A percentile compares a stretch with the other conserved stretches of the same genome.
Conservation (phyloP, 2,888 invertebrate genomes). For the Dolichopus griseipennis region DNA sequence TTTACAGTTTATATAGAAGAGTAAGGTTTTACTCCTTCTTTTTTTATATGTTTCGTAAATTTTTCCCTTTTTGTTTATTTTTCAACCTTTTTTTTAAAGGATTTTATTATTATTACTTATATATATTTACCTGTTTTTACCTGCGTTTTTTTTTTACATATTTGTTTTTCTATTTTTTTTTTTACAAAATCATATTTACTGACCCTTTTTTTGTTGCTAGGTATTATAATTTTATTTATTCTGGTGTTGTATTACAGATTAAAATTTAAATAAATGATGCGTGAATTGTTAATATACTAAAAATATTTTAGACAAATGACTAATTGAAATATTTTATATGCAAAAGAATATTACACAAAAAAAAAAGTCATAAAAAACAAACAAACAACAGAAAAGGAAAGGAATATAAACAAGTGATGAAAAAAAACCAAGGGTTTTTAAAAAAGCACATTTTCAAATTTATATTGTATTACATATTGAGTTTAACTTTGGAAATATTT, state of each 20-base stretch:
- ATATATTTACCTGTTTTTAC: neutral
- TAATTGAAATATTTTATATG: slow-evolving; percentile 6
- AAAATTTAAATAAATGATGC: slow-evolving; percentile 6
- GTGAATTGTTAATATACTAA: slow-evolving; percentile 1
- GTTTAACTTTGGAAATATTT: too few relatives aligned
- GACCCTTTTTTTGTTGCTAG: neutral
- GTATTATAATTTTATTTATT: neutral
- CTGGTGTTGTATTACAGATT: neutral
- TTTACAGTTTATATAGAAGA: too few relatives aligned
- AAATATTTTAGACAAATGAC: slow-evolving; percentile 5
- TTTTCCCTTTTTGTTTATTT: neutral
- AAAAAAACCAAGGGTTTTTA: too few relatives aligned
- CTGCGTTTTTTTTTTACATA: neutral
- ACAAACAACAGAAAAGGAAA: neutral
- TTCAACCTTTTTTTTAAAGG: neutral
- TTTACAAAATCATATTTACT: neutral
- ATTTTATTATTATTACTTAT: too few relatives aligned
- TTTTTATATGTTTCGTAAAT: too few relatives aligned
- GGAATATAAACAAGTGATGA: too few relatives aligned
- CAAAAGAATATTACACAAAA: neutral
- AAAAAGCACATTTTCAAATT: too few relatives aligned
- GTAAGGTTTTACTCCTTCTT: neutral
- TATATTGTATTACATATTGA: too few relatives aligned
- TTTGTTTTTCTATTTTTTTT: neutral
- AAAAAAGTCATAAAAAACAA: neutral